These are phyloP conservation scores for Hormaphis cornu DNA, from an alignment of 1,140 invertebrate genomes.

Conservation along the genomic window DNA sequence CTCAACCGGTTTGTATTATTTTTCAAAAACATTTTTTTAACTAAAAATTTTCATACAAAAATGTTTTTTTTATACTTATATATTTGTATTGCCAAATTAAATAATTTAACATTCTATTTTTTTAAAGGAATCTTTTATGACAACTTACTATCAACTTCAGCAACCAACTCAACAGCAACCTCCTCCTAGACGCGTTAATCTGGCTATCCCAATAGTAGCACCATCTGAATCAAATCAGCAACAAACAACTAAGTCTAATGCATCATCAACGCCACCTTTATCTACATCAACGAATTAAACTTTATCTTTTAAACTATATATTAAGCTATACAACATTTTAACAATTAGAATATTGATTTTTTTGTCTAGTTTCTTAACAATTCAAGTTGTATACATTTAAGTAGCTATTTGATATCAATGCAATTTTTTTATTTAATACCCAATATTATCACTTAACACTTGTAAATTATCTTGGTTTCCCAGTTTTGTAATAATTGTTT, in stretches of 20 bases:
- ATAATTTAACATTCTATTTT: neutral
- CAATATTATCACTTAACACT: neutral
- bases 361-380: neutral
- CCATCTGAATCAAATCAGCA: neutral
- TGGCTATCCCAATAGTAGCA: constrained; percentile 12
- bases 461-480: neutral
- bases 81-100: neutral
- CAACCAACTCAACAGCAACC: neutral
- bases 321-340: neutral
- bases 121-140: neutral
- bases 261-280: neutral
- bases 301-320: neutral
- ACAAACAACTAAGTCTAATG: neutral
- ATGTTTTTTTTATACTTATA: too few relatives aligned
- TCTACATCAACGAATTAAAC: neutral
- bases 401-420: neutral
- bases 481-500: neutral
- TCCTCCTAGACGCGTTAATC: neutral
- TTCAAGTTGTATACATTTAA: neutral
- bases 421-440: neutral
- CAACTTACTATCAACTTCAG: constrained; percentile 15
- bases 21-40: too few relatives aligned
- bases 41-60: too few relatives aligned
- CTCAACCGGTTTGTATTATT: neutral
- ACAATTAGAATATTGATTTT: neutral